phyloP scores from a whole-genome alignment of 2,888 invertebrate genomes.

The Deilephila porcellus region DNA sequence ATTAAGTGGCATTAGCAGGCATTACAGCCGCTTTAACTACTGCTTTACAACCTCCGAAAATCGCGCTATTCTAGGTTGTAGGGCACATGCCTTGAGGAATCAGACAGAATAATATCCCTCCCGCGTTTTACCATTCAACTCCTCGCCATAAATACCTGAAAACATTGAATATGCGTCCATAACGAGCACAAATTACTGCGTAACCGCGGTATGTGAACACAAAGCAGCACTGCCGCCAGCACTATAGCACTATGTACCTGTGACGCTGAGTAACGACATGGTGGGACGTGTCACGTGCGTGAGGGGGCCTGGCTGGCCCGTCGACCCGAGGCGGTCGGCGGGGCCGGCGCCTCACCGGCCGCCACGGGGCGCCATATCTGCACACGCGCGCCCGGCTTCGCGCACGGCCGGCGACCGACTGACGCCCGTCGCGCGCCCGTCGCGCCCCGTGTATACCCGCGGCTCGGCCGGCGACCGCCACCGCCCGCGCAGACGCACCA shows the following conservation, averaged over 20 bases:
- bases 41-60: slow-evolving; percentile 4
- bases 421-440: slow-evolving; percentile 49
- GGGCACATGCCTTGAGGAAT: not conserved
- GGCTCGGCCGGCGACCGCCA: slow-evolving; percentile 48
- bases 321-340: slow-evolving; percentile 84
- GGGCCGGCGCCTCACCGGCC: slow-evolving; percentile 84
- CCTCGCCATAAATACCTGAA: slow-evolving; percentile 56
- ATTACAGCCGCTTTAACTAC: not conserved
- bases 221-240: slow-evolving; percentile 53
- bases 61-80: not conserved
- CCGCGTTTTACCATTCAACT: slow-evolving; percentile 30
- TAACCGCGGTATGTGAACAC: slow-evolving; percentile 55
- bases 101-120: slow-evolving; percentile 23
- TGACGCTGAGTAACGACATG: slow-evolving; percentile 85
- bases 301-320: slow-evolving; percentile 74
- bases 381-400: slow-evolving; percentile 76
- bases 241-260: slow-evolving; percentile 70
- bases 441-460: slow-evolving; percentile 50
- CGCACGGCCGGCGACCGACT: slow-evolving; percentile 80
- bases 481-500: slow-evolving; percentile 55
- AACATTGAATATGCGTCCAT: slow-evolving; percentile 61
- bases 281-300: slow-evolving; percentile 69
- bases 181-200: slow-evolving; percentile 64
- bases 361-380: slow-evolving; percentile 81
- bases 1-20: not conserved